phyloP scores from a whole-genome alignment of 1,140 invertebrate genomes.

The Panagrolaimus sp. region DNA sequence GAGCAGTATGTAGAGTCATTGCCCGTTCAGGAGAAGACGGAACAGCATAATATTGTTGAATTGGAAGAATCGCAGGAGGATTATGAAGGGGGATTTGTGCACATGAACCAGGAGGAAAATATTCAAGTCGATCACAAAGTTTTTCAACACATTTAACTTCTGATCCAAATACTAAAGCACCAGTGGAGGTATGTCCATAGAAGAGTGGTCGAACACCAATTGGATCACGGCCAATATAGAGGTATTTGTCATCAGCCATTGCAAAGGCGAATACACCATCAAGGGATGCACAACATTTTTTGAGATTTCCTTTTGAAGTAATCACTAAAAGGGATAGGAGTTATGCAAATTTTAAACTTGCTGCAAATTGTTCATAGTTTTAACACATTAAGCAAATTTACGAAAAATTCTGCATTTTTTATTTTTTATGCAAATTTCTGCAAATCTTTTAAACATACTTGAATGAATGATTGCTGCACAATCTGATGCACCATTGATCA shows the following conservation, averaged over 20 bases:
- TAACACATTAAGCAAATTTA: too few relatives aligned
- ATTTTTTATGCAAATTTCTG: too few relatives aligned
- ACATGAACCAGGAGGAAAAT: constrained; percentile 55
- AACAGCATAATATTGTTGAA: constrained; percentile 46
- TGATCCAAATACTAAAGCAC: constrained; percentile 48
- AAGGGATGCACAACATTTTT: constrained; percentile 32
- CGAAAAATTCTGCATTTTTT: too few relatives aligned
- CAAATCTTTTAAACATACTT: background rate
- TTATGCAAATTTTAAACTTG: background rate
- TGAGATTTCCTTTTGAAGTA: constrained; percentile 21
- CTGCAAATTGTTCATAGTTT: too few relatives aligned
- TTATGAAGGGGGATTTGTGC: constrained; percentile 42
- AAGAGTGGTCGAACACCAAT: constrained; percentile 56
- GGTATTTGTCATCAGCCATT: constrained; percentile 48
- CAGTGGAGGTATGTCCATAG: constrained; percentile 42
- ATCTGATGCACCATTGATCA: constrained; percentile 53
- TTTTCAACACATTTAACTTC: constrained; percentile 56
- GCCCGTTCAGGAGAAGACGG: constrained; percentile 40
- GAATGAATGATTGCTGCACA: constrained; percentile 57
- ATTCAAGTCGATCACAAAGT: constrained; percentile 47
- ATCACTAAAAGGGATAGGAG: background rate
- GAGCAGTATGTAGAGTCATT: constrained; percentile 32
- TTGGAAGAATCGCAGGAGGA: constrained; percentile 18
- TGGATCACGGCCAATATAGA: constrained; percentile 54
- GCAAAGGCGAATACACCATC: constrained; percentile 57